Evolutionary conservation across 1,140 invertebrate genomes (phyloP).

Genomic region (Lucilia sericata): DNA sequence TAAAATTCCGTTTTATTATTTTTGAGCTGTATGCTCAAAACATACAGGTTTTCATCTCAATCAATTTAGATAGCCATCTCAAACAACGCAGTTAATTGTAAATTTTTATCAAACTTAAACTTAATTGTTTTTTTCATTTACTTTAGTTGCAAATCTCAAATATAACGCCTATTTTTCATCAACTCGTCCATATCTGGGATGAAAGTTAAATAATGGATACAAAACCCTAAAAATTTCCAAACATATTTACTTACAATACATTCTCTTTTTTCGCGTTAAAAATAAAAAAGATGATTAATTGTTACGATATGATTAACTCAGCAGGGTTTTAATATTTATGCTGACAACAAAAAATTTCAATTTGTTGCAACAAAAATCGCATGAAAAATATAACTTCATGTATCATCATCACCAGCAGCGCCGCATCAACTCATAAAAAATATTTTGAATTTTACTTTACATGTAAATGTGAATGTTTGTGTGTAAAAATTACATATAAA

Average conservation of each 20-base stretch:
- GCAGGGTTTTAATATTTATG: conserved; percentile 5
- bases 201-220: neutral
- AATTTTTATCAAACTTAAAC: too few relatives aligned
- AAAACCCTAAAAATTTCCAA: neutral
- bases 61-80: too few relatives aligned
- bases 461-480: neutral
- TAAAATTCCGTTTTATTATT: too few relatives aligned
- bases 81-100: too few relatives aligned
- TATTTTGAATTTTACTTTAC: neutral
- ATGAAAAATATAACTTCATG: too few relatives aligned
- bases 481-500: neutral
- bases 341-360: neutral
- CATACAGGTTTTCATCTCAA: too few relatives aligned
- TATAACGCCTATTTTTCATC: neutral
- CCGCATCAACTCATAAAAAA: neutral
- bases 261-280: neutral
- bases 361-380: neutral
- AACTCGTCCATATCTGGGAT: neutral
- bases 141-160: neutral
- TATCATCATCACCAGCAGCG: neutral
- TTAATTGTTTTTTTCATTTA: neutral
- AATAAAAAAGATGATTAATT: neutral
- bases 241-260: neutral
- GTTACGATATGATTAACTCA: conserved; percentile 16
- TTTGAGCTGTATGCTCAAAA: too few relatives aligned